Conservation (phyloP, 2,888 invertebrate species). For the Drosophila dives region DNA sequence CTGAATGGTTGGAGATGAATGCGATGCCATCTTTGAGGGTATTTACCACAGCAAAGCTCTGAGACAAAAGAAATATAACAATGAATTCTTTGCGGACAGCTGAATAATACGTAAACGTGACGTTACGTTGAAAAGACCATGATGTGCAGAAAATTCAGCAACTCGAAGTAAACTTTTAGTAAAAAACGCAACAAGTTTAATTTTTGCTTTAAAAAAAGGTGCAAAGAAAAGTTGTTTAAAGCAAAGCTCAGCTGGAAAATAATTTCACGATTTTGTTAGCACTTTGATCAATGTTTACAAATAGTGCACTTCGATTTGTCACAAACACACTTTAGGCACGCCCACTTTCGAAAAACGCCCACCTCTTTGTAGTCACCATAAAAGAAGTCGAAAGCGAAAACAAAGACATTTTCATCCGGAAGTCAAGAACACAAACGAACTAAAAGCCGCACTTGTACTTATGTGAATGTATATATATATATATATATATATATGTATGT, state of each 20-base stretch:
- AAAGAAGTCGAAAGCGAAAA: slow-evolving; percentile 51
- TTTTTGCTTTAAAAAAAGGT: not conserved
- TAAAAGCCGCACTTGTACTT: slow-evolving; percentile 67
- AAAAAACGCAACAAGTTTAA: slow-evolving; percentile 37
- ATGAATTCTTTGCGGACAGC: slow-evolving; percentile 34
- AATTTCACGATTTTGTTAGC: not conserved
- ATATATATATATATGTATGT: slow-evolving; percentile 12
- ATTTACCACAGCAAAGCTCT: slow-evolving; percentile 52
- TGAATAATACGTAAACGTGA: slow-evolving; percentile 35
- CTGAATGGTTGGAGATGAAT: slow-evolving; percentile 57
- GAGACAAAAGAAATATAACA: slow-evolving; percentile 59
- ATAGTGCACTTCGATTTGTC: slow-evolving; percentile 60
- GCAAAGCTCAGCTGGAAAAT: not conserved
- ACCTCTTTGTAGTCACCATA: slow-evolving; percentile 19
- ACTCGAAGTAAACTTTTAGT: slow-evolving; percentile 1
- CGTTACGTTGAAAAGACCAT: slow-evolving; percentile 3
- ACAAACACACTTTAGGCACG: slow-evolving; percentile 46
- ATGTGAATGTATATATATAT: slow-evolving; percentile 11
- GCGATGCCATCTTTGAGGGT: slow-evolving; percentile 63
- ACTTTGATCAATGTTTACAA: slow-evolving; percentile 7
- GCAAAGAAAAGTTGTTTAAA: not conserved
- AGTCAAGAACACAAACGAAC: slow-evolving; percentile 79
- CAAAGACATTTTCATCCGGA: slow-evolving; percentile 70
- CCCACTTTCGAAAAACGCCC: slow-evolving; percentile 34
- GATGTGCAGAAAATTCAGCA: not conserved